Evolutionary conservation across 2,113 vertebrate species (phyloP).

Genomic region (Meleagris gallopavo): DNA sequence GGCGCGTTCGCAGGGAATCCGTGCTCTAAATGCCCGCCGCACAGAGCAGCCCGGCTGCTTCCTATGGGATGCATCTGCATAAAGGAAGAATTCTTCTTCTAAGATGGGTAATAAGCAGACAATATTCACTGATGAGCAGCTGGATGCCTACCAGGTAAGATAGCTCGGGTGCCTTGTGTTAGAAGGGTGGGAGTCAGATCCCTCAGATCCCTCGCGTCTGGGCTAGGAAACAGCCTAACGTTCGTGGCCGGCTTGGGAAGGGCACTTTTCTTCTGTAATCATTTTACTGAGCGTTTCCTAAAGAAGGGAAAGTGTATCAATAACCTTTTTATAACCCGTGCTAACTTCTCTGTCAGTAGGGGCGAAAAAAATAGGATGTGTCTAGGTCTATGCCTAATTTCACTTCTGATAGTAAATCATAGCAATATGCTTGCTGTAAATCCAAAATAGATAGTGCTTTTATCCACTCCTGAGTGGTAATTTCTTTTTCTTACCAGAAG

Average conservation of each 20-base stretch:
- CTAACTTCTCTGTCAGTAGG: background rate
- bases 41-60: constrained; percentile 77
- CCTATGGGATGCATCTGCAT: constrained; percentile 83
- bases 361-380: rapidly evolving
- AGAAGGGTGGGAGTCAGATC: background rate
- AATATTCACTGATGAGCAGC: constrained; percentile 96
- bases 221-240: background rate
- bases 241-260: background rate
- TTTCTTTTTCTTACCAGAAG: background rate
- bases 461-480: background rate
- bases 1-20: constrained; percentile 35
- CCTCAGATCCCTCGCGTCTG: background rate
- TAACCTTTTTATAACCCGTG: background rate
- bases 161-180: background rate
- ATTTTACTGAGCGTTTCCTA: background rate
- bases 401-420: background rate
- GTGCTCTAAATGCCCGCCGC: constrained; percentile 83
- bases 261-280: background rate
- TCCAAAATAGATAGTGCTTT: background rate
- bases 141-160: constrained; percentile 94
- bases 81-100: constrained; percentile 76
- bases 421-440: background rate
- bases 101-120: constrained; percentile 97
- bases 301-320: background rate
- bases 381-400: background rate